Percentiles rank a stretch among this genome's conserved stretches.
Conservation (phyloP, 2,797 vertebrate species). For the Naso thynnoides region DNA sequence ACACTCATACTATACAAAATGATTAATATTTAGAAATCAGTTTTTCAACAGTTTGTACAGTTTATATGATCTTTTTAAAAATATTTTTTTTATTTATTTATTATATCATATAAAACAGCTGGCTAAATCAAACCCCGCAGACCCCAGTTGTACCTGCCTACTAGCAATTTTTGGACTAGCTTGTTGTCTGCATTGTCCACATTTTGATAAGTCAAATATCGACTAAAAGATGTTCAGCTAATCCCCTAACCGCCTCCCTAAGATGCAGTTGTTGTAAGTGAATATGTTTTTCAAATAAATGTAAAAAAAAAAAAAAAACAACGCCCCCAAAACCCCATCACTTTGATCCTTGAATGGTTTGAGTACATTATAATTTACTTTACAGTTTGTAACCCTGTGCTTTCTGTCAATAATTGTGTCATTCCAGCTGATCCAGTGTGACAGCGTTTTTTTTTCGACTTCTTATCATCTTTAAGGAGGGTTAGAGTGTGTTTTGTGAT, state of each 20-base stretch:
- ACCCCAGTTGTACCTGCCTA: too few species aligned
- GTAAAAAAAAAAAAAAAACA: constrained; percentile 1
- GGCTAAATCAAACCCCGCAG: too few species aligned
- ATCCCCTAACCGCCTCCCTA: too few species aligned
- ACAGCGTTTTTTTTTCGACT: constrained; percentile 13
- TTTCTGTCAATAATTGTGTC: background rate
- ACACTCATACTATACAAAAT: too few species aligned
- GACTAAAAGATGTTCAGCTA: constrained; percentile 19
- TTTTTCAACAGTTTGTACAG: too few species aligned
- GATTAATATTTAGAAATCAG: too few species aligned
- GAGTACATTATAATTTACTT: background rate
- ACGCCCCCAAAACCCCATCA: too few species aligned
- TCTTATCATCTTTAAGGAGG: constrained; percentile 4
- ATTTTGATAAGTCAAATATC: constrained; percentile 24
- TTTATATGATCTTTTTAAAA: too few species aligned
- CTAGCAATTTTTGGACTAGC: constrained; percentile 52
- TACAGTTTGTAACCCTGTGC: background rate
- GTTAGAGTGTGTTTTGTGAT: background rate
- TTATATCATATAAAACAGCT: too few species aligned
- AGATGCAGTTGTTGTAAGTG: background rate
- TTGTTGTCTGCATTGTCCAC: constrained; percentile 35
- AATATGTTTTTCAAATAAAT: background rate
- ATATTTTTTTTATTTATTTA: too few species aligned
- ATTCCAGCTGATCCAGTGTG: constrained; percentile 6
- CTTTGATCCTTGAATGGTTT: constrained; percentile 1